Conservation (phyloP, 2,888 invertebrate species). For the Eupithecia vulgata region DNA sequence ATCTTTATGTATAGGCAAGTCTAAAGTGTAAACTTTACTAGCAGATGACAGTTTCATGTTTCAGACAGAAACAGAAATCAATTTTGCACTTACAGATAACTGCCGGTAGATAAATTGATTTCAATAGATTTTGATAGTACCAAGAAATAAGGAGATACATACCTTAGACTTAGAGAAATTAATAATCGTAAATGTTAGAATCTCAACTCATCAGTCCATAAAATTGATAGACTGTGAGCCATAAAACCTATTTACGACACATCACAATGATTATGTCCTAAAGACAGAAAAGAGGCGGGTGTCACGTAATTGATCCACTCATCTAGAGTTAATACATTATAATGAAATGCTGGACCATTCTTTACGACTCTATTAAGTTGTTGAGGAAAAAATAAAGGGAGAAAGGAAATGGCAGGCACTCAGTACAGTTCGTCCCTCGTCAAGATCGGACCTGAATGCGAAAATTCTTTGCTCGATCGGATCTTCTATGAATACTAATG, state of each 20-base stretch:
- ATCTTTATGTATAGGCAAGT: not conserved
- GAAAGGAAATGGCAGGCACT: constrained; percentile 78
- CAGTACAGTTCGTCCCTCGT: constrained; percentile 70
- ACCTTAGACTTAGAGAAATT: not conserved
- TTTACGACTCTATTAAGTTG: constrained; percentile 80
- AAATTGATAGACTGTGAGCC: not conserved
- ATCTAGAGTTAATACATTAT: constrained; percentile 72
- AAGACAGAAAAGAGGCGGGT: constrained; percentile 42
- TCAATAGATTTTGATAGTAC: not conserved
- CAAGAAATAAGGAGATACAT: not conserved
- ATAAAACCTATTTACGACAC: constrained; percentile 21
- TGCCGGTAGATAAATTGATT: not conserved
- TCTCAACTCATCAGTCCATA: not conserved
- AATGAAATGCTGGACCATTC: constrained; percentile 75
- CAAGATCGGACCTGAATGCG: constrained; percentile 72
- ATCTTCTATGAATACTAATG: constrained; percentile 83
- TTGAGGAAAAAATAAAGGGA: constrained; percentile 74
- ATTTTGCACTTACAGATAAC: not conserved
- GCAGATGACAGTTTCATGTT: not conserved
- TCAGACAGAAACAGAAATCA: not conserved
- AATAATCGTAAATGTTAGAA: not conserved
- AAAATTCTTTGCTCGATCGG: constrained; percentile 80
- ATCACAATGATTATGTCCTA: constrained; percentile 39
- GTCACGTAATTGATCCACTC: constrained; percentile 58
- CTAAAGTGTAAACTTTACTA: not conserved